phyloP scores from a whole-genome alignment of 2,113 vertebrate genomes.

The Pedionomus torquatus region DNA sequence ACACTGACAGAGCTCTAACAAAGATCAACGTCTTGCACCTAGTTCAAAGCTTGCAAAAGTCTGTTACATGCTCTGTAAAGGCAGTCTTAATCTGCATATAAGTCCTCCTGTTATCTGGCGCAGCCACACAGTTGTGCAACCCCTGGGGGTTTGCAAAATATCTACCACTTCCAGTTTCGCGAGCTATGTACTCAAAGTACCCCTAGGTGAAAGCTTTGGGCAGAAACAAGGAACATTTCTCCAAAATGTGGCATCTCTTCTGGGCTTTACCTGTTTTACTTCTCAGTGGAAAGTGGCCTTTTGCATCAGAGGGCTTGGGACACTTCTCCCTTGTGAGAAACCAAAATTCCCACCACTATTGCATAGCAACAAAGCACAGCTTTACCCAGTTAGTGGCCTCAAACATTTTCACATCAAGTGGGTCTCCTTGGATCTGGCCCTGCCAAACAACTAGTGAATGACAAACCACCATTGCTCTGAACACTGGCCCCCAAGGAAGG shows the following conservation, averaged over 20 bases:
- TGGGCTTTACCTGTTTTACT: background rate
- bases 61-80: background rate
- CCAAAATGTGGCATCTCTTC: background rate
- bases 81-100: background rate
- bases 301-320: background rate
- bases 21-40: background rate
- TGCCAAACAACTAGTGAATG: conserved; percentile 70
- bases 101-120: background rate
- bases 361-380: background rate
- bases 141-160: background rate
- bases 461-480: conserved; percentile 64
- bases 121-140: background rate
- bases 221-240: background rate
- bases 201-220: background rate
- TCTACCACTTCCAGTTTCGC: background rate
- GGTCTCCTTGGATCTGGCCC: conserved; percentile 71
- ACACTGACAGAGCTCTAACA: background rate
- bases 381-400: conserved; percentile 74
- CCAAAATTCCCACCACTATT: background rate
- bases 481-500: conserved; percentile 59
- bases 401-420: conserved; percentile 75
- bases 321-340: background rate
- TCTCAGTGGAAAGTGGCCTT: background rate
- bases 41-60: background rate
- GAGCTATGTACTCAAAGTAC: background rate